Percentiles rank a stretch among this genome's conserved stretches.
phyloP scores from a whole-genome alignment of 2,888 invertebrate species.

The Cylloceria caligata region DNA sequence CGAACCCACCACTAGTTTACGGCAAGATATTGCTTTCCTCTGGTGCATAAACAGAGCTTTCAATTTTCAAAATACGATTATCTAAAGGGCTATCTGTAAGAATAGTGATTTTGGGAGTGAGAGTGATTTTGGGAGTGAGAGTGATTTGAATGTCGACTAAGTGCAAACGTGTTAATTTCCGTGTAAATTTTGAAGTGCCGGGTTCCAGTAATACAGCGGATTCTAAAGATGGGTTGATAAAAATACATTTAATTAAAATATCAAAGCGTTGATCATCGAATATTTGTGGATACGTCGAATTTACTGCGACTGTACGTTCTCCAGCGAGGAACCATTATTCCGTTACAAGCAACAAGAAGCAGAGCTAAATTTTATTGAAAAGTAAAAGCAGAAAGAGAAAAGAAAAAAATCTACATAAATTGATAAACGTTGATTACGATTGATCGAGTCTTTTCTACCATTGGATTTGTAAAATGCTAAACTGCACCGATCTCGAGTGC shows the following conservation, averaged over 20 bases:
- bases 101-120: too few relatives aligned
- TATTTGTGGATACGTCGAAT: background rate
- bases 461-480: constrained; percentile 86
- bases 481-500: constrained; percentile 92
- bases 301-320: background rate
- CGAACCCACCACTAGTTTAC: constrained; percentile 6
- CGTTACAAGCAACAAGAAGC: background rate
- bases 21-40: background rate
- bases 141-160: constrained; percentile 68
- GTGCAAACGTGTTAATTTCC: constrained; percentile 32
- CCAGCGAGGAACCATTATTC: too few relatives aligned
- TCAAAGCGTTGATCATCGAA: constrained; percentile 13
- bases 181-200: constrained; percentile 57
- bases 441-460: constrained; percentile 26
- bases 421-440: background rate
- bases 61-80: background rate
- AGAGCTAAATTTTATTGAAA: background rate
- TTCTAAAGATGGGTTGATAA: constrained; percentile 56
- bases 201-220: constrained; percentile 16
- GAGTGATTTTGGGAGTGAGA: constrained; percentile 1
- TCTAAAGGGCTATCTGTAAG: constrained; percentile 31
- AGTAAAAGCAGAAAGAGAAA: background rate
- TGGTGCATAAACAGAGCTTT: background rate
- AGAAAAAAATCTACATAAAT: background rate
- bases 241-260: constrained; percentile 1